These are phyloP conservation scores for Thaleichthys pacificus DNA, from an alignment of 2,797 vertebrate species.

Conservation along the genomic window DNA sequence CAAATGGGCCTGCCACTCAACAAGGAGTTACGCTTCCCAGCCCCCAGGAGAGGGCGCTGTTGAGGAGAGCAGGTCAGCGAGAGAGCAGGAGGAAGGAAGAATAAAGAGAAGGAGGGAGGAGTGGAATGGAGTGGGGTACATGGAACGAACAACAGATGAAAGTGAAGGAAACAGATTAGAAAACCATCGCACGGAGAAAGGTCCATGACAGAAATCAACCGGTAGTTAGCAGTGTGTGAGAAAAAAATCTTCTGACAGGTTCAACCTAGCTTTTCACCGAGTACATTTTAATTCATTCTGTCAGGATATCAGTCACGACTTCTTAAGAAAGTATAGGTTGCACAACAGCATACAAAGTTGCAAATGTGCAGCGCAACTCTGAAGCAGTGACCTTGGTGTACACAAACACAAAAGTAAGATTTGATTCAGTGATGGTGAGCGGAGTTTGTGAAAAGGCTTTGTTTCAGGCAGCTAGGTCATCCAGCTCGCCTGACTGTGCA, in stretches of 20 bases:
- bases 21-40: conserved; percentile 88
- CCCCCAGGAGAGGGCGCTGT: conserved; percentile 82
- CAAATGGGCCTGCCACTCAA: conserved; percentile 93
- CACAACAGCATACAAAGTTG: background rate
- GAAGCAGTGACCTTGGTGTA: background rate
- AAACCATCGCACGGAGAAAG: background rate
- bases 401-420: background rate
- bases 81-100: too few species aligned
- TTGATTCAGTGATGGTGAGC: background rate
- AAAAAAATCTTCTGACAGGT: background rate
- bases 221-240: too few species aligned
- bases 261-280: background rate
- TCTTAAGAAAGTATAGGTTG: background rate
- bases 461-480: background rate
- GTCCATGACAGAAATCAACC: background rate
- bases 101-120: background rate
- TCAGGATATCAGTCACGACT: background rate
- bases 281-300: background rate
- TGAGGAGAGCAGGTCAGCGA: background rate
- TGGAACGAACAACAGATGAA: background rate
- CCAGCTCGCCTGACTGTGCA: background rate
- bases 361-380: background rate
- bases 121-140: background rate
- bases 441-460: background rate
- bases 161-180: background rate